Evolutionary conservation across 2,797 vertebrate genomes (phyloP).

Genomic region (Natrix natrix): DNA sequence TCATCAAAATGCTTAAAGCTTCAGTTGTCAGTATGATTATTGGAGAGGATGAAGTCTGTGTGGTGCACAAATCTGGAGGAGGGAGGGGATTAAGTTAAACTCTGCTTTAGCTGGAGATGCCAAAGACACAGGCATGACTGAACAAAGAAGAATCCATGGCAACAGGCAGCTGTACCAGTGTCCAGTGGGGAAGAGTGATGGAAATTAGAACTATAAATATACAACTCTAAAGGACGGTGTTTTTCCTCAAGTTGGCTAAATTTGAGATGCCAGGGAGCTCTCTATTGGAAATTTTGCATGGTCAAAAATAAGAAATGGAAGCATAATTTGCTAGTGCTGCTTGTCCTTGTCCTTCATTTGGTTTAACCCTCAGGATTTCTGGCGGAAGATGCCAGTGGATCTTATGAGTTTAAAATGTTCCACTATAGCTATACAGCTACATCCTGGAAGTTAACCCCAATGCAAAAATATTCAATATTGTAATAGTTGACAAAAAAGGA

Average conservation of each 20-base stretch:
- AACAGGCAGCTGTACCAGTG: neutral
- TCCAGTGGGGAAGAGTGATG: neutral
- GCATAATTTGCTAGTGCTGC: neutral
- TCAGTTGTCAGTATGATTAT: neutral
- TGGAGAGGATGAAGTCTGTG: neutral
- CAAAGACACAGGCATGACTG: neutral
- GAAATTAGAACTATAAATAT: neutral
- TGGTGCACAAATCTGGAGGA: neutral
- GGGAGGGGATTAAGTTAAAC: neutral
- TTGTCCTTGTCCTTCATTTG: neutral
- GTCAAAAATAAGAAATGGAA: neutral
- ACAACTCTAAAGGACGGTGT: neutral
- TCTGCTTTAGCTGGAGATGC: neutral
- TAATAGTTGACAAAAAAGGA: neutral
- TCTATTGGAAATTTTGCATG: neutral
- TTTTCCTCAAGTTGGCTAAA: neutral
- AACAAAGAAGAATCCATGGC: neutral
- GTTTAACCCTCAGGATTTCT: neutral
- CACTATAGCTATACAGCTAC: neutral
- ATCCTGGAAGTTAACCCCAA: neutral
- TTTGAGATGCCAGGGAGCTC: neutral
- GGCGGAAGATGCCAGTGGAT: neutral
- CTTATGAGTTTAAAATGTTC: neutral
- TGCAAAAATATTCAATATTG: neutral
- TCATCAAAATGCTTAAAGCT: neutral